Conservation (phyloP, 2,888 invertebrate species). For the Crocallis elinguaria region DNA sequence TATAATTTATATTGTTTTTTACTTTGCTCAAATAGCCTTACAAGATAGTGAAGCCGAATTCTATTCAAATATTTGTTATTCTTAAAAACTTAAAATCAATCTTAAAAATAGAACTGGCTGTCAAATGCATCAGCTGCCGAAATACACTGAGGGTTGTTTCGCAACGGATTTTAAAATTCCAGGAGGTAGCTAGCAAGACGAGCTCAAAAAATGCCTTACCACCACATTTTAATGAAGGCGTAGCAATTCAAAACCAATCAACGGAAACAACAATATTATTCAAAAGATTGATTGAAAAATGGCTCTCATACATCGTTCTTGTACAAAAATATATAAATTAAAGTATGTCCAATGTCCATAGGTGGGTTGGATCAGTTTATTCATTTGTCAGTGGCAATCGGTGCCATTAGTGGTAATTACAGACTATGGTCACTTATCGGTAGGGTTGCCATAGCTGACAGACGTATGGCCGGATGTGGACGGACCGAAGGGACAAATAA, state of each 20-base stretch:
- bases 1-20: too few relatives aligned
- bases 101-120: too few relatives aligned
- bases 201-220: background rate
- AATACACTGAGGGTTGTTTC: too few relatives aligned
- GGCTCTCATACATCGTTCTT: background rate
- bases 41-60: too few relatives aligned
- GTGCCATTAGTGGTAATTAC: slow-evolving; percentile 58
- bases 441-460: slow-evolving; percentile 28
- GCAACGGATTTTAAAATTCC: too few relatives aligned
- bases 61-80: too few relatives aligned
- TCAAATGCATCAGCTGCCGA: too few relatives aligned
- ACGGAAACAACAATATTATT: slow-evolving; percentile 7
- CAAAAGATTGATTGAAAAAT: background rate
- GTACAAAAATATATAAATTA: background rate
- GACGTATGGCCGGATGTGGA: slow-evolving; percentile 21
- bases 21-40: too few relatives aligned
- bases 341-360: background rate
- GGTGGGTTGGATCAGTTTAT: slow-evolving; percentile 44
- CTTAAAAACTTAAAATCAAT: too few relatives aligned
- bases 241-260: slow-evolving; percentile 5
- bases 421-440: slow-evolving; percentile 46
- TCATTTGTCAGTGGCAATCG: slow-evolving; percentile 60
- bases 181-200: background rate
- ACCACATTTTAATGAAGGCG: slow-evolving; percentile 1
- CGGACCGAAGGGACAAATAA: background rate